Evolutionary conservation across 2,797 vertebrate genomes (phyloP).

Genomic region (Sebastes taczanowskii): DNA sequence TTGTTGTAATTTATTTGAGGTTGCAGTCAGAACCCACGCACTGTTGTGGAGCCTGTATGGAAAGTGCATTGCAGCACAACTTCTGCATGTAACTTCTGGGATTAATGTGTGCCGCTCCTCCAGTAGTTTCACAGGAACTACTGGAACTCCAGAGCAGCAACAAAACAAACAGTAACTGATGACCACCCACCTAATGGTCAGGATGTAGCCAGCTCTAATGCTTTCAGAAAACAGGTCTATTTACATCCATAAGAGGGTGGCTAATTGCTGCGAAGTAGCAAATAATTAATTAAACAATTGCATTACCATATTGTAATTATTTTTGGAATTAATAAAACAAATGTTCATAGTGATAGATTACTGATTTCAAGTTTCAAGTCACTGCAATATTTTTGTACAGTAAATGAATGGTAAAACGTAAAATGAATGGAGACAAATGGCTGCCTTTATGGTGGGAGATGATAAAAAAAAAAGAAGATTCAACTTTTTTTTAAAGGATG

Average conservation of each 20-base stretch:
- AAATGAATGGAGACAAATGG: neutral
- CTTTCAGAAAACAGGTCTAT: neutral
- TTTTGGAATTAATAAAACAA: constrained; percentile 6
- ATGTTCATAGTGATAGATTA: neutral
- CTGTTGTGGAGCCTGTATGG: neutral
- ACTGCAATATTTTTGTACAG: neutral
- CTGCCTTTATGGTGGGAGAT: neutral
- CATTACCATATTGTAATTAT: neutral
- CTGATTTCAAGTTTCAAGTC: neutral
- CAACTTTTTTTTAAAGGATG: neutral
- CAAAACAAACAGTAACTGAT: neutral
- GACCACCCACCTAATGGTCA: neutral
- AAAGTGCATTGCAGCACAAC: neutral
- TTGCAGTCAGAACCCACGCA: neutral
- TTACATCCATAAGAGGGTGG: neutral
- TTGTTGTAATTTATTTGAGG: neutral
- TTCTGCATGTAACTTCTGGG: neutral
- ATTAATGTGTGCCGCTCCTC: neutral
- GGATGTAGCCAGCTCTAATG: neutral
- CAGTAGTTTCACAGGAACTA: neutral
- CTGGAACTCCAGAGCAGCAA: neutral
- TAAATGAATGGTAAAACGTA: neutral
- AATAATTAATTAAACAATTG: constrained; percentile 12
- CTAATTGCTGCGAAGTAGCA: neutral
- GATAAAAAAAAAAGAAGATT: neutral